Base-by-base conservation (phyloP, 2,888 invertebrate species). In the Lithophane socia region DNA sequence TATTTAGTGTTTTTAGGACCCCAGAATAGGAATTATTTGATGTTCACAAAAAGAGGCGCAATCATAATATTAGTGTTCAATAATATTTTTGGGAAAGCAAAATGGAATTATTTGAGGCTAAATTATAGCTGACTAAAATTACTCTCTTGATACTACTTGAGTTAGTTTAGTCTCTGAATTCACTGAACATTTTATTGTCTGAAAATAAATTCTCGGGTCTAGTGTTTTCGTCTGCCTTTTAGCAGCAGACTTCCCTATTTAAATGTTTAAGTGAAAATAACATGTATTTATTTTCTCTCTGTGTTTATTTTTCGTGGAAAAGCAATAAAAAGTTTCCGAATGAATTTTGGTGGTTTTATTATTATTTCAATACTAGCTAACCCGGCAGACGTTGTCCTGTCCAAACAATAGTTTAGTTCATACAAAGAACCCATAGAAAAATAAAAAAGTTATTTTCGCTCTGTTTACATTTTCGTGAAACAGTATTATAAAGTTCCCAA, bases 171-270 rank as follows among this genome's bases (percentile, higher is more conserved):
- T 49, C 12, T 67, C 47, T 37, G 42, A 72, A 58, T 58, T 70
- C 21, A 47, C 42, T 56, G 16, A 29, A 65, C 61, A 69, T 61
- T 82, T 63, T 61, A 47, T 37, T 70, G 37, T 21, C 13, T 72
- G 10, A 79, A 69, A 69, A 61, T 69, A 42, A 58, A 54, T 70
- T n/a, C 21, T 42, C 18, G 12, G 56, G 37, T 49, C 68, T 58
- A 72, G n/a, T 71, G 37, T 60, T 75, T 78, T 54, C 37, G 37
- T 72, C 65, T 58, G 42, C 64, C 42, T 69, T 72, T 79, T 65
- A 47, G 37, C 64, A 47, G n/a, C 24, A 79, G 61, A 58, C 56
- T 10, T 29, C 3, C 12, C 42, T 63, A 61, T 70, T 69, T 63
- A 13, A 73, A 54, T 18, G 24, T 73, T 77, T 74, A 24, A 56